Conservation (phyloP, 2,797 vertebrate genomes). For the Notoglanidium macrostoma region DNA sequence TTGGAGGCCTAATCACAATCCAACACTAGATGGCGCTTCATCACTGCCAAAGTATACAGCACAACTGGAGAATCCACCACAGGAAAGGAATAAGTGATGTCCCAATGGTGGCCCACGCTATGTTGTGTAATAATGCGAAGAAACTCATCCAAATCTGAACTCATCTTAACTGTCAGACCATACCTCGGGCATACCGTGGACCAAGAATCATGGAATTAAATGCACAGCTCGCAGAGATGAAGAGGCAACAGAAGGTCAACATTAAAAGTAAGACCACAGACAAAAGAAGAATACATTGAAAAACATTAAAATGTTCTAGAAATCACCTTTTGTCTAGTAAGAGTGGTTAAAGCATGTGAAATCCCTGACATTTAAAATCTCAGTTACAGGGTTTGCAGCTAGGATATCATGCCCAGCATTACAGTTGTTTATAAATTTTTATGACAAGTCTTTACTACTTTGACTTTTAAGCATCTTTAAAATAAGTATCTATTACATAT, state of each 20-base stretch:
- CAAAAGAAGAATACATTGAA: too few relatives aligned
- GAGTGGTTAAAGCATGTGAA: neutral
- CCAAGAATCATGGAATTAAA: neutral
- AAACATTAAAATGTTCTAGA: too few relatives aligned
- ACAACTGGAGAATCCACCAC: neutral
- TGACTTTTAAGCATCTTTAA: neutral
- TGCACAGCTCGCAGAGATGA: neutral
- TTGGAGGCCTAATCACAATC: neutral
- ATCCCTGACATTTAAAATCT: neutral
- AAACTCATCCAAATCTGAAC: neutral
- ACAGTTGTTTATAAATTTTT: neutral
- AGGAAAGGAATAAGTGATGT: neutral
- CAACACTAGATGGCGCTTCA: constrained; percentile 30
- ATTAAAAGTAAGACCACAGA: neutral
- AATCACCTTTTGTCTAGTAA: too few relatives aligned
- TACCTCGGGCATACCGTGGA: too few relatives aligned
- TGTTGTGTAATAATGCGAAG: neutral
- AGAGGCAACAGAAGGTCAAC: neutral
- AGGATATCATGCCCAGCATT: neutral
- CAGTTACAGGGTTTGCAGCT: neutral
- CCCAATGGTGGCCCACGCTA: neutral
- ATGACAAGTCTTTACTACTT: neutral
- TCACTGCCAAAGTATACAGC: neutral
- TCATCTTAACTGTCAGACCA: neutral
- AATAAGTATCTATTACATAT: neutral